Evolutionary conservation across 2,888 invertebrate species (phyloP).

Genomic region (Meteorus colon): DNA sequence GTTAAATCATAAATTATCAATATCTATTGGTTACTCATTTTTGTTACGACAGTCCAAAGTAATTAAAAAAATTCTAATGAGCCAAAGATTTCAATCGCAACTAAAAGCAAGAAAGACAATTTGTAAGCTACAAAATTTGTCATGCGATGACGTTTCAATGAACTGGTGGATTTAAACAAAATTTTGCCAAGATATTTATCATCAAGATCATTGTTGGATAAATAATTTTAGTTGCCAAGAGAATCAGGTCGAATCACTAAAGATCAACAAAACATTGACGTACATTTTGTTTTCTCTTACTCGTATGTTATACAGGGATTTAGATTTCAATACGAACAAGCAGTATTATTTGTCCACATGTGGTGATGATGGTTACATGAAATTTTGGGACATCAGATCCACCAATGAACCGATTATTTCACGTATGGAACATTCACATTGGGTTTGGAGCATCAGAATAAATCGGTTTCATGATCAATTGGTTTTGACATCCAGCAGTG

Average conservation of each 20-base stretch:
- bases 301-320: conserved; percentile 76
- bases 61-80: neutral
- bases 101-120: too few species aligned
- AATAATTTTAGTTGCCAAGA: too few species aligned
- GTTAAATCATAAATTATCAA: conserved; percentile 22
- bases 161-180: too few species aligned
- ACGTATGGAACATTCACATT: conserved; percentile 90
- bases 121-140: too few species aligned
- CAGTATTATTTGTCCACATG: conserved; percentile 95
- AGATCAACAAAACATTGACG: neutral
- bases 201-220: too few species aligned
- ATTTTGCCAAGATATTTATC: too few species aligned
- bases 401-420: conserved; percentile 85
- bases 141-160: too few species aligned
- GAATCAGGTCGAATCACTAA: too few species aligned
- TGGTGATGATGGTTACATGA: conserved; percentile 95
- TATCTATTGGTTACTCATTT: conserved; percentile 20
- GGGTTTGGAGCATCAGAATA: conserved; percentile 96
- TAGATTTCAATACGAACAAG: conserved; percentile 99
- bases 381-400: conserved; percentile 97
- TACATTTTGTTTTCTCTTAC: conserved; percentile 5
- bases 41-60: too few species aligned
- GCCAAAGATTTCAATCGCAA: too few species aligned
- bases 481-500: conserved; percentile 94
- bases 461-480: conserved; percentile 98